Base-by-base conservation (phyloP, 2,888 invertebrate species). In the Eustalomyia histrio region DNA sequence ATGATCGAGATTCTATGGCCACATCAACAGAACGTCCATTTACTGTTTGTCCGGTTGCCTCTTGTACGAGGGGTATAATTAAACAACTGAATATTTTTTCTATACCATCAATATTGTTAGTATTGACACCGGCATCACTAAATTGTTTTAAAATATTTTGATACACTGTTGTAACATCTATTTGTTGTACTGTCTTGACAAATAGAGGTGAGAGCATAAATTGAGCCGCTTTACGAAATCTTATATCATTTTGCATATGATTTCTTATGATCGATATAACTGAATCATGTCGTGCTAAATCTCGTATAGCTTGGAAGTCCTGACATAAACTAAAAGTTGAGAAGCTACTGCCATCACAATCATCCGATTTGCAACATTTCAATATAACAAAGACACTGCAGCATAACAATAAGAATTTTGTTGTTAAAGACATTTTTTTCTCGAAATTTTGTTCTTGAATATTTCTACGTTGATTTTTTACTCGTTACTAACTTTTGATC, bases 11-110 rank as follows among this genome's bases (percentile, higher is more conserved):
- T 1, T 64, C 5, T 47, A 47, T 47, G 1, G 14, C 21, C 10
- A 21, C 39, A 47, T 14, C 24, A 1, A 33, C 29, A 7, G 57
- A 57, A 57, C 57, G 57, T 14, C 0, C 43, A 29, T 29, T 29
- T 1, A 5, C 9, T 24, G 6, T 24, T 5, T 9, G 8, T 1
- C 29, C 2, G 1, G 0, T 55, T 18, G 33, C 47, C 16, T 60
- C 50, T 17, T 17, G 17, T 47, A 76, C 35, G 4, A 35, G 4
- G 1, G 76, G 69, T 39, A 64, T 58, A 0, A 76, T 14, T 0
- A 76, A 2, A 18, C 76, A 76, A 12, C 71, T 50, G 18, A 76
- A 76, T 52, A 76, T 69, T 50, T 76, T 71, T 6, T 3, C 12
- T 12, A 76, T 24, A n/a, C 63, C 50, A 5, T 76, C 8, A 35